These are phyloP conservation scores for Neoscelio sp. DNA, from an alignment of 2,888 invertebrate species.

Conservation along the genomic window DNA sequence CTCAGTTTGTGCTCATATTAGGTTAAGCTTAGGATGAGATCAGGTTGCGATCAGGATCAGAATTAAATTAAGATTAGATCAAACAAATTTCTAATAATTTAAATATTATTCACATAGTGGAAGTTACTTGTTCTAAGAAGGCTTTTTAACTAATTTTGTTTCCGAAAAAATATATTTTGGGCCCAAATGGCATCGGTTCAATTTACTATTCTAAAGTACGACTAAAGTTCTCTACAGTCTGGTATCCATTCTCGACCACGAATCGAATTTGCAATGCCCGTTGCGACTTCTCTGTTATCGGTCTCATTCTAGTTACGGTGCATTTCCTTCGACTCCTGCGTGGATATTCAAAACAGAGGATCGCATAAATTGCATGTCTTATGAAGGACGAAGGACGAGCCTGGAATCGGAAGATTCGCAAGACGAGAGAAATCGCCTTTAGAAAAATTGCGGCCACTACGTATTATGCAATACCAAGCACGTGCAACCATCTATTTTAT, in stretches of 20 bases:
- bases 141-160: too few species aligned
- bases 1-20: too few species aligned
- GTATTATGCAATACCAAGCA: slow-evolving; percentile 62
- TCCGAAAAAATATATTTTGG: too few species aligned
- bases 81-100: too few species aligned
- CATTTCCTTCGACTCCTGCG: slow-evolving; percentile 68
- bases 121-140: not conserved
- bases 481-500: slow-evolving; percentile 62
- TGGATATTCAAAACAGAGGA: slow-evolving; percentile 71
- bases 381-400: slow-evolving; percentile 69
- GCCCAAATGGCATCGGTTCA: not conserved
- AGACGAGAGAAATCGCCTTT: slow-evolving; percentile 57
- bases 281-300: slow-evolving; percentile 67
- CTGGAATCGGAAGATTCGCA: slow-evolving; percentile 47
- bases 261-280: slow-evolving; percentile 66
- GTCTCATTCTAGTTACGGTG: slow-evolving; percentile 68
- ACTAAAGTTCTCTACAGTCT: slow-evolving; percentile 10
- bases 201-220: slow-evolving; percentile 13
- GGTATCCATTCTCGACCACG: slow-evolving; percentile 50
- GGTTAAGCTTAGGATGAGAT: too few species aligned
- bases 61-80: too few species aligned
- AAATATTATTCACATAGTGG: not conserved
- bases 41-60: too few species aligned
- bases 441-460: slow-evolving; percentile 54
- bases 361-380: slow-evolving; percentile 76